Percentiles rank a stretch among this genome's conserved stretches.
These are phyloP conservation scores for Dicaeum eximium DNA, from an alignment of 2,113 vertebrate genomes.

Conservation along the genomic window DNA sequence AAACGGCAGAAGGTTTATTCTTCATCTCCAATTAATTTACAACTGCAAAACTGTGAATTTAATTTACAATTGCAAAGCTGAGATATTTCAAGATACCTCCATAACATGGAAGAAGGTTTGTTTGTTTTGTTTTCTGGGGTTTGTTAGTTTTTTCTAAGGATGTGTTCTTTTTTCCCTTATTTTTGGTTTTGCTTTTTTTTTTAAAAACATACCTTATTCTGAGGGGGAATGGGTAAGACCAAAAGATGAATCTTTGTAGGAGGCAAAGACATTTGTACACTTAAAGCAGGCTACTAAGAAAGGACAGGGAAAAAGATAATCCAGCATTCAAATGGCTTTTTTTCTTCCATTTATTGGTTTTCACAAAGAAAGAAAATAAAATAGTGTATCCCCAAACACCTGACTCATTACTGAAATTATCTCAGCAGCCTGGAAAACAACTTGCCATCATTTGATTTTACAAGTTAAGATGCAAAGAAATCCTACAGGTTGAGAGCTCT, in stretches of 20 bases:
- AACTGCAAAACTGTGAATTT: not conserved
- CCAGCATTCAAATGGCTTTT: not conserved
- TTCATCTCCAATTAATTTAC: not conserved
- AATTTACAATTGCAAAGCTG: not conserved
- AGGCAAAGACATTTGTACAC: not conserved
- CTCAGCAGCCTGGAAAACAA: not conserved
- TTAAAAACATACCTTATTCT: not conserved
- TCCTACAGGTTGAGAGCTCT: not conserved
- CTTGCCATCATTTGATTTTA: not conserved
- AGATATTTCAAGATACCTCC: not conserved
- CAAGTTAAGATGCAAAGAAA: not conserved
- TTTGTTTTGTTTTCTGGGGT: not conserved
- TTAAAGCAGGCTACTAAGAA: not conserved
- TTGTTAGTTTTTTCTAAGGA: not conserved
- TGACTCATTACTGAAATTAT: not conserved
- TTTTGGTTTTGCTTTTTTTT: not conserved
- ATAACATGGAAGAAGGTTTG: not conserved
- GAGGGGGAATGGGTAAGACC: fast-evolving
- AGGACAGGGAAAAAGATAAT: not conserved
- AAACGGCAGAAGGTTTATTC: not conserved
- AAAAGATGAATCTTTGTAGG: not conserved
- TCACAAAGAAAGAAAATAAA: not conserved
- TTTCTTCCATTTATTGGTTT: not conserved
- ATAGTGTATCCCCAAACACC: not conserved
- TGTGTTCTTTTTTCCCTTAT: not conserved